Percentiles rank a stretch among this genome's conserved stretches.
Evolutionary conservation across 1,140 invertebrate genomes (phyloP).

Genomic region (Ladona fulva): DNA sequence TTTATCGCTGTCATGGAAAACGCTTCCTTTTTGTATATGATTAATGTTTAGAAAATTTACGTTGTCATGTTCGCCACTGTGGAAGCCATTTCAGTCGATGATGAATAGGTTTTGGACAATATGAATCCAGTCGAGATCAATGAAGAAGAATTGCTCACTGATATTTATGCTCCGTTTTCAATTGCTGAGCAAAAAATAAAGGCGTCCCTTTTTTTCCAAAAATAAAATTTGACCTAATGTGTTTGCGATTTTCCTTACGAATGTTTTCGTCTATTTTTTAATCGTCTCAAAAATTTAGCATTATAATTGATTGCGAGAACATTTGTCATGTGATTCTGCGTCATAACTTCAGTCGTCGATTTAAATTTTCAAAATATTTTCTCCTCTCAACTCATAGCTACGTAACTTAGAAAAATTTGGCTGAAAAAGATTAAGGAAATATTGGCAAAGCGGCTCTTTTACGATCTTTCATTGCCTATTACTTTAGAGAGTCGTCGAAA

Average conservation of each 20-base stretch:
- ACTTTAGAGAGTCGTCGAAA: too few species aligned
- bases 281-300: too few species aligned
- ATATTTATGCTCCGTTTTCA: background rate
- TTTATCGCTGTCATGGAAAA: conserved; percentile 4
- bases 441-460: too few species aligned
- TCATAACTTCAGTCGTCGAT: too few species aligned
- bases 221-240: background rate
- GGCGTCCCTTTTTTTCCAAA: background rate
- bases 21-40: conserved; percentile 9
- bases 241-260: background rate
- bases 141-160: background rate
- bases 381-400: too few species aligned
- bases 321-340: too few species aligned
- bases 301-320: too few species aligned
- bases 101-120: background rate
- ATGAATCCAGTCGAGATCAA: conserved; percentile 4
- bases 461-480: too few species aligned
- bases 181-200: background rate
- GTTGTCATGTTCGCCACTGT: background rate
- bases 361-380: too few species aligned
- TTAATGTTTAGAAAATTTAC: conserved; percentile 7
- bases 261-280: too few species aligned
- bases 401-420: too few species aligned
- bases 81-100: conserved; percentile 1
- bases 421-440: too few species aligned